These are phyloP conservation scores for Mastomys natalensis DNA, from an alignment of 2,113 vertebrate genomes.

Conservation along the genomic window DNA sequence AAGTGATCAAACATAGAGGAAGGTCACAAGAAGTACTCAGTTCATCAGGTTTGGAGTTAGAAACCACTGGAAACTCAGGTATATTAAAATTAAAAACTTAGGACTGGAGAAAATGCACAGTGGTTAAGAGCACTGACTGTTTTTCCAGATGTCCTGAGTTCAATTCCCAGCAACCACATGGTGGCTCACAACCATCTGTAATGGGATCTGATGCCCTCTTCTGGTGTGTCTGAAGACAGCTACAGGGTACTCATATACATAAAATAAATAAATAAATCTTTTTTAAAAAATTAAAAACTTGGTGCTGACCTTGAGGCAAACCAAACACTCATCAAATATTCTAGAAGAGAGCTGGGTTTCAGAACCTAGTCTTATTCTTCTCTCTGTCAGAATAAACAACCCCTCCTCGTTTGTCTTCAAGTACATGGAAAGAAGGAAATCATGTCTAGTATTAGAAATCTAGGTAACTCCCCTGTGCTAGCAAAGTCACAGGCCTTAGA, in stretches of 20 bases:
- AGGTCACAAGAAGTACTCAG: neutral
- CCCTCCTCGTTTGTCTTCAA: neutral
- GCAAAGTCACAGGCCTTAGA: neutral
- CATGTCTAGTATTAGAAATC: neutral
- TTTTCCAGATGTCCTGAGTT: no score
- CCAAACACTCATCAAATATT: neutral
- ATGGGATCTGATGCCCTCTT: no score
- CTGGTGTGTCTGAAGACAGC: no score
- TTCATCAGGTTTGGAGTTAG: neutral
- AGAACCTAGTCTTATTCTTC: neutral
- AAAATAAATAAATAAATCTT: no score
- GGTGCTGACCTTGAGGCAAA: neutral
- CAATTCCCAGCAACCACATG: no score
- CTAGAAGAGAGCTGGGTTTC: neutral
- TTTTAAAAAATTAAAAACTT: neutral
- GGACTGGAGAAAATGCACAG: no score
- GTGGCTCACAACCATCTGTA: no score
- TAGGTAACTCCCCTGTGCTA: neutral
- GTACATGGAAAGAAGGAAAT: neutral
- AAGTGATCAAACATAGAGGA: neutral
- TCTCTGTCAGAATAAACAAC: neutral
- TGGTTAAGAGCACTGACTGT: no score
- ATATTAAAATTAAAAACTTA: no score
- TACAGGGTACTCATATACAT: no score
- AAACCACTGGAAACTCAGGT: neutral